Evolutionary conservation across 2,888 invertebrate genomes (phyloP).

Genomic region (Bellardia bayeri): DNA sequence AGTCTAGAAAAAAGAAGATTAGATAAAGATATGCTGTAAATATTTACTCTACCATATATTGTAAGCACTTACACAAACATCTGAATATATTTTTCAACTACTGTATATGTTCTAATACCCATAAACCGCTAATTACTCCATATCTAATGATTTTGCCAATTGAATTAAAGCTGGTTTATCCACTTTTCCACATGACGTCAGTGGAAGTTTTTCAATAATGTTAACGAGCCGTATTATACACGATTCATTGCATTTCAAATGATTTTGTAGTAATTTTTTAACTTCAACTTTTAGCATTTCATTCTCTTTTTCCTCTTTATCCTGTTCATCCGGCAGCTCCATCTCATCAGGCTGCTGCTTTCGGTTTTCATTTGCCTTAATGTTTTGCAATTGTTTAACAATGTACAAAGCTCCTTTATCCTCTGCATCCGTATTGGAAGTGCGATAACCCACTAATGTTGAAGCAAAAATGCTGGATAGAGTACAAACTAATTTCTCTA

Average conservation of each 20-base stretch:
- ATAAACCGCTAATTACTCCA: constrained; percentile 58
- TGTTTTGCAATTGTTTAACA: constrained; percentile 61
- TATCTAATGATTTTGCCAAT: constrained; percentile 65
- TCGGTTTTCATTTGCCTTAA: constrained; percentile 24
- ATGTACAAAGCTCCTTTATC: constrained; percentile 56
- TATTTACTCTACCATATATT: background rate
- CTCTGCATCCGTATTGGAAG: constrained; percentile 38
- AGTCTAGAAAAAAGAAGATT: too few relatives aligned
- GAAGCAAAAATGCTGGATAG: constrained; percentile 16
- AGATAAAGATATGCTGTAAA: too few relatives aligned
- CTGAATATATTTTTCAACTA: background rate
- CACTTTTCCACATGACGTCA: constrained; percentile 65
- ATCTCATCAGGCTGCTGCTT: background rate
- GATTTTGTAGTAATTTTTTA: constrained; percentile 65
- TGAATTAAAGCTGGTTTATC: constrained; percentile 65
- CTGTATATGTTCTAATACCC: constrained; percentile 13
- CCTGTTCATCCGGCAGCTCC: background rate
- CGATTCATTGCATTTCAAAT: constrained; percentile 63
- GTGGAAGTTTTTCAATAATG: constrained; percentile 59
- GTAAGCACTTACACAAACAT: background rate
- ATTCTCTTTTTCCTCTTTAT: background rate
- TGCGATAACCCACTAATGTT: constrained; percentile 61
- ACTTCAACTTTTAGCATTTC: constrained; percentile 55
- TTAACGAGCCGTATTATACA: constrained; percentile 60
- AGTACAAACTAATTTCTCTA: constrained; percentile 58